Conservation (phyloP, 1,140 invertebrate species). For the Trachelipus rathkii region DNA sequence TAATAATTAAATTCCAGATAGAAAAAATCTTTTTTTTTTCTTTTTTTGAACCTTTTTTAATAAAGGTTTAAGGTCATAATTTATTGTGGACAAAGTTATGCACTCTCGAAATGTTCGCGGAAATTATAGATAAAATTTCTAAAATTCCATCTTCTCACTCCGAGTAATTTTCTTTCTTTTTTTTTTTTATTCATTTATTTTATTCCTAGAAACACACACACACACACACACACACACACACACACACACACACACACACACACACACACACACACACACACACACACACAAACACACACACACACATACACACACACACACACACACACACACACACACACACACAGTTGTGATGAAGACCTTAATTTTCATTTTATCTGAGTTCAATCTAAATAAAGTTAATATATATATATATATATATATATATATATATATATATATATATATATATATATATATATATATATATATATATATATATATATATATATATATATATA, state of each 20-base stretch:
- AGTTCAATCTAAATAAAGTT: no score
- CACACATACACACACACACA: no score
- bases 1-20: conserved; percentile 4
- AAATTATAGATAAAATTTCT: not conserved
- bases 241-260: no score
- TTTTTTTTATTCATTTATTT: not conserved
- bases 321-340: no score
- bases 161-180: not conserved
- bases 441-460: conserved; percentile 18
- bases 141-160: not conserved
- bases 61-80: not conserved
- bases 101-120: not conserved
- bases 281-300: not conserved
- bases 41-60: not conserved
- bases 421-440: conserved; percentile 25
- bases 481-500: conserved; percentile 24
- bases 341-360: no score
- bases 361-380: no score
- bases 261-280: no score
- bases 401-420: conserved; percentile 18
- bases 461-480: conserved; percentile 24
- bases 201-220: not conserved
- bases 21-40: not conserved
- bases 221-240: no score
- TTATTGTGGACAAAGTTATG: not conserved